These are phyloP conservation scores for Drosophila bocqueti DNA, from an alignment of 1,140 invertebrate species.

Conservation along the genomic window DNA sequence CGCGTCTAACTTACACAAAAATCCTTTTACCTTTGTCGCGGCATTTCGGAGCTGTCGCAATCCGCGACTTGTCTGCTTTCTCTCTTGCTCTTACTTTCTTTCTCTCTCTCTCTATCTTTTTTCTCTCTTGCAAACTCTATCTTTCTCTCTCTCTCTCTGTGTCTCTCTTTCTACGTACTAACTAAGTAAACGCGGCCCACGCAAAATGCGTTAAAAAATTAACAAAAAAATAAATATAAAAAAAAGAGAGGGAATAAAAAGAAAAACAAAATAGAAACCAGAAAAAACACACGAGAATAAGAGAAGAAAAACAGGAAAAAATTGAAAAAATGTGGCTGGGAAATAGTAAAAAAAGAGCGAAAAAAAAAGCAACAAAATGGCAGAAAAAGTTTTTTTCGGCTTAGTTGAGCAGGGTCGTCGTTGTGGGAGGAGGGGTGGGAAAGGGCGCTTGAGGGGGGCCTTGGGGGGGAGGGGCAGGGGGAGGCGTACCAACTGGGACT, in stretches of 20 bases:
- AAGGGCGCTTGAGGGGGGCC: no score
- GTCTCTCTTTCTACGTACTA: conserved; percentile 13
- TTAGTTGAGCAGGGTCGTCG: conserved; percentile 51
- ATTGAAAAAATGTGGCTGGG: conserved; percentile 65
- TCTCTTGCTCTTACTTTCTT: neutral
- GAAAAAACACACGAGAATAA: conserved; percentile 11
- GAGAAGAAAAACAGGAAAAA: conserved; percentile 29
- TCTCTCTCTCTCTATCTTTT: no score
- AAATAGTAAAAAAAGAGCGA: conserved; percentile 65
- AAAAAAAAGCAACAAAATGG: conserved; percentile 72
- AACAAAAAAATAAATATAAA: conserved; percentile 37
- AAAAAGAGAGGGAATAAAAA: neutral
- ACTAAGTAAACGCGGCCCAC: conserved; percentile 56
- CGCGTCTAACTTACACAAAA: conserved; percentile 61
- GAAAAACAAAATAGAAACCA: conserved; percentile 34
- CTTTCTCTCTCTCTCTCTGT: no score
- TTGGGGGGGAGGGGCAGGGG: no score
- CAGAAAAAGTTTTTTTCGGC: conserved; percentile 61
- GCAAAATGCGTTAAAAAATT: conserved; percentile 73
- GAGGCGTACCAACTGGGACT: conserved; percentile 48
- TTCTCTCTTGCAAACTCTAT: no score
- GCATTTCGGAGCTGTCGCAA: conserved; percentile 60
- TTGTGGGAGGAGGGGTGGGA: neutral
- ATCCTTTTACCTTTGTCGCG: conserved; percentile 70
- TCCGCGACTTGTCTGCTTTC: conserved; percentile 35